Conservation (phyloP, 1,140 invertebrate genomes). For the Metaphire vulgaris region DNA sequence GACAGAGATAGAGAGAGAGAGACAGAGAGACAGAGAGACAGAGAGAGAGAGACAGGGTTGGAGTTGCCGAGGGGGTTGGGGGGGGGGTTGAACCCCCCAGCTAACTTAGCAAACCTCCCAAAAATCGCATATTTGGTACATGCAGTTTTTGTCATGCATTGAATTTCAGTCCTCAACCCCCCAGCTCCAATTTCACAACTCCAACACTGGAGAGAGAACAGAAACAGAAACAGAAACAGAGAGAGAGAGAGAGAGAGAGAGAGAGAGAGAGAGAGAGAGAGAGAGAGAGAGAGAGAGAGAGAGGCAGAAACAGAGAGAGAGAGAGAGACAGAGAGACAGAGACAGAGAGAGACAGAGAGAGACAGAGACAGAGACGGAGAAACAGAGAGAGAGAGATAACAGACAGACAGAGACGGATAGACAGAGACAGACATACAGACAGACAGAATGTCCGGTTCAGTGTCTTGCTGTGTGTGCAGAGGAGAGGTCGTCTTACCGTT, state of each 20-base stretch:
- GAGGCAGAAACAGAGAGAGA: background rate
- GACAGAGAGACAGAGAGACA: too few species aligned
- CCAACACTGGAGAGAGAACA: too few species aligned
- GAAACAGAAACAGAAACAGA: too few species aligned
- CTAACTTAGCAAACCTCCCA: too few species aligned
- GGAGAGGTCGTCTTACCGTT: conserved; percentile 49
- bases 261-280: background rate
- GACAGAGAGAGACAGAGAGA: background rate
- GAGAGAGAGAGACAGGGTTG: too few species aligned
- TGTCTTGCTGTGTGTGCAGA: background rate
- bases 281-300: background rate
- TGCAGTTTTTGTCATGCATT: too few species aligned
- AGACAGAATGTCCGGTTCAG: background rate
- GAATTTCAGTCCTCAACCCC: too few species aligned
- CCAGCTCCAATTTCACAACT: too few species aligned
- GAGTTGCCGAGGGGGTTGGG: too few species aligned
- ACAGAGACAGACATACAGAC: conserved; percentile 4
- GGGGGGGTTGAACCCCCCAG: too few species aligned
- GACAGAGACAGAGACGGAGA: background rate
- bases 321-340: background rate
- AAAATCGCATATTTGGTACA: too few species aligned
- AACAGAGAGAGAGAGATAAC: background rate
- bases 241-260: background rate
- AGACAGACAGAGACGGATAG: conserved; percentile 14
- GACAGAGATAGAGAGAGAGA: too few species aligned